Conservation (phyloP, 1,140 invertebrate genomes). For the Zaprionus inermis region DNA sequence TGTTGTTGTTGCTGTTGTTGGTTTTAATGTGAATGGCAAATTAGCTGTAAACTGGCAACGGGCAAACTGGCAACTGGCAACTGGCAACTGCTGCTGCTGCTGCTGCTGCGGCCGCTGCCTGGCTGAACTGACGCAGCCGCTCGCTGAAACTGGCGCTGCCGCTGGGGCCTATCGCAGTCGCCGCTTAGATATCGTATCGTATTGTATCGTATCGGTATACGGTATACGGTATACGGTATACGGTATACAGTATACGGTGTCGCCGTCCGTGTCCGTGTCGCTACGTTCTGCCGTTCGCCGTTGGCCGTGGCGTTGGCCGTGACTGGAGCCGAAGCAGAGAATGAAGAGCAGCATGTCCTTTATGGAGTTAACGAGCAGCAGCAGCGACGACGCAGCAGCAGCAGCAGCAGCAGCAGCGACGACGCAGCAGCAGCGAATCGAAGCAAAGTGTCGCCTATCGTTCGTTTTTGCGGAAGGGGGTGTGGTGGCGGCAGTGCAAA, state of each 20-base stretch:
- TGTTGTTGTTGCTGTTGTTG: slow-evolving; percentile 30
- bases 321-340: slow-evolving; percentile 52
- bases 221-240: not conserved
- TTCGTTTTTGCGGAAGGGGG: slow-evolving; percentile 21
- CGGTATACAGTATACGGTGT: not conserved
- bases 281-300: slow-evolving; percentile 24
- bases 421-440: slow-evolving; percentile 55
- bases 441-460: slow-evolving; percentile 46
- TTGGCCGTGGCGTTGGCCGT: slow-evolving; percentile 44
- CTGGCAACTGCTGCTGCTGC: slow-evolving; percentile 44
- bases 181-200: not conserved
- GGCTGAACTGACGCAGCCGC: not conserved
- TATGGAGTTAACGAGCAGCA: slow-evolving; percentile 60
- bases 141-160: not conserved
- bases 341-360: slow-evolving; percentile 67
- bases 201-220: slow-evolving; percentile 2
- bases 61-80: slow-evolving; percentile 38
- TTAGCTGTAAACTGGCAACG: slow-evolving; percentile 52
- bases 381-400: slow-evolving; percentile 37
- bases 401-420: slow-evolving; percentile 41
- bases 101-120: slow-evolving; percentile 14
- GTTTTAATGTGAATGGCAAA: slow-evolving; percentile 58
- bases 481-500: slow-evolving; percentile 31
- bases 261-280: slow-evolving; percentile 2
- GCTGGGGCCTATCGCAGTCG: not conserved